phyloP scores from a whole-genome alignment of 2,888 invertebrate species.

The Thymelicus sylvestris region DNA sequence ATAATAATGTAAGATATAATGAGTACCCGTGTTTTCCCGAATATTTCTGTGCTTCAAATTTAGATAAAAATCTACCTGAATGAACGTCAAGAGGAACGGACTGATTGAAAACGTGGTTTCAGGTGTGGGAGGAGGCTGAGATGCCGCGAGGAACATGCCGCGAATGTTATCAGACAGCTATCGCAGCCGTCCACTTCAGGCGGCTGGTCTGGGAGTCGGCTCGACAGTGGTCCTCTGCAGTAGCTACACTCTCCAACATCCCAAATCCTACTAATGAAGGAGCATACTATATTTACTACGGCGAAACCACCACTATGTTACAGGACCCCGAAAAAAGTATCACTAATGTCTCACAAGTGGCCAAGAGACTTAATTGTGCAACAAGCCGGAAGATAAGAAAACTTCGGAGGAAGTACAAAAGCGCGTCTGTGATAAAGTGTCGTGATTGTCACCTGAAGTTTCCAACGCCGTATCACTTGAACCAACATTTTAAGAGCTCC shows the following conservation, averaged over 20 bases:
- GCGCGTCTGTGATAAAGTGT: constrained; percentile 46
- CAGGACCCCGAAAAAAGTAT: constrained; percentile 41
- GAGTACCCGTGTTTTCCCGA: too few relatives aligned
- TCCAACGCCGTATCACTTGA: constrained; percentile 51
- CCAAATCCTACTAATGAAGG: constrained; percentile 51
- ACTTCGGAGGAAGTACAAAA: constrained; percentile 21
- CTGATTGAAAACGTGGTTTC: constrained; percentile 75
- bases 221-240: constrained; percentile 57
- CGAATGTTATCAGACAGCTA: constrained; percentile 57
- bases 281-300: constrained; percentile 57
- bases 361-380: constrained; percentile 49
- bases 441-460: constrained; percentile 62
- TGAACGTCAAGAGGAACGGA: constrained; percentile 53
- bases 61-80: background rate
- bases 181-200: constrained; percentile 58
- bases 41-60: too few relatives aligned
- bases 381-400: constrained; percentile 23
- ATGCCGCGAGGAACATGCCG: constrained; percentile 66
- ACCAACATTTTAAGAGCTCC: constrained; percentile 62
- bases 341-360: constrained; percentile 44
- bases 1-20: too few relatives aligned
- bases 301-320: constrained; percentile 41
- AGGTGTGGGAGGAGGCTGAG: constrained; percentile 64
- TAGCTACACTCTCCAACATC: constrained; percentile 49
- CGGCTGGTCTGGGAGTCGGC: constrained; percentile 58